Evolutionary conservation across 1,140 invertebrate species (phyloP).

Genomic region (Neodiprion virginianus): DNA sequence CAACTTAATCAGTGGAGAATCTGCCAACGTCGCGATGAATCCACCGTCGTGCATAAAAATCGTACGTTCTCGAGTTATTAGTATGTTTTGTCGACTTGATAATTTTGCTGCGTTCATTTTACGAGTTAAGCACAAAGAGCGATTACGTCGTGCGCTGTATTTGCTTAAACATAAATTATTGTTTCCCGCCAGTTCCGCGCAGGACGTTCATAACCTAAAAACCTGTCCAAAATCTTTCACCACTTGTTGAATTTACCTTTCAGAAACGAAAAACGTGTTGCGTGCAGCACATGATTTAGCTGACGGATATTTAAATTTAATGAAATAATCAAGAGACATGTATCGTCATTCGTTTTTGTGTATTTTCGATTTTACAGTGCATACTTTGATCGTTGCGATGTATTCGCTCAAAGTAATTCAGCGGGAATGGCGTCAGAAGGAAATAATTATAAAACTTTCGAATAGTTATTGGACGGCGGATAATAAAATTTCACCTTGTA

Average conservation of each 20-base stretch:
- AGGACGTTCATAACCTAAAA: neutral
- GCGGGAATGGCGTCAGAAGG: neutral
- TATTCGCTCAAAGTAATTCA: too few species aligned
- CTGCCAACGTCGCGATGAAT: neutral
- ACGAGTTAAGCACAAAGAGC: neutral
- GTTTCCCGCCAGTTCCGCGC: neutral
- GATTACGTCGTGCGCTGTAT: neutral
- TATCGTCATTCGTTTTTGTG: too few species aligned
- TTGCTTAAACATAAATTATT: constrained; percentile 6
- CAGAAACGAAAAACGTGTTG: too few species aligned
- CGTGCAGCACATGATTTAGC: too few species aligned
- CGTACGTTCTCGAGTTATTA: neutral
- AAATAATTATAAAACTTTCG: neutral
- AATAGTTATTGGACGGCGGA: neutral
- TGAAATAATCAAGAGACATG: too few species aligned
- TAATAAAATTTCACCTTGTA: neutral
- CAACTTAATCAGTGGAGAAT: too few species aligned
- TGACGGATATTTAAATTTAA: too few species aligned
- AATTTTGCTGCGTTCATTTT: neutral
- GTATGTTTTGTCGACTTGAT: neutral
- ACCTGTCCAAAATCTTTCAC: neutral
- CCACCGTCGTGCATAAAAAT: constrained; percentile 8
- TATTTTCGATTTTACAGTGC: too few species aligned
- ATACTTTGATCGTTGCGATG: too few species aligned
- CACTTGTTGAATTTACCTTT: neutral